Percentiles rank a stretch among this genome's conserved stretches.
Evolutionary conservation across 2,797 vertebrate species (phyloP).

Genomic region (Pteropus rufus): DNA sequence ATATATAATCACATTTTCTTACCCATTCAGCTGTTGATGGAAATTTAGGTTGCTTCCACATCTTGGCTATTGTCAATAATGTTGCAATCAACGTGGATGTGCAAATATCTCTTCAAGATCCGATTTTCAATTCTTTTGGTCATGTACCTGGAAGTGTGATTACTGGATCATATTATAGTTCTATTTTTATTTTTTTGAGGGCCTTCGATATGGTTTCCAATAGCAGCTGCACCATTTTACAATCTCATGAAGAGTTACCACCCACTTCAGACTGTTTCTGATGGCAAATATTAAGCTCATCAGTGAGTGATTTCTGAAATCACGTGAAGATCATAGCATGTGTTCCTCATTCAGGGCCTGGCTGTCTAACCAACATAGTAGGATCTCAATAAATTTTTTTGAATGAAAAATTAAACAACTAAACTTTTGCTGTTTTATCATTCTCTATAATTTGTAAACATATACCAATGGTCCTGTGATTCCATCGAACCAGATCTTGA

Average conservation of each 20-base stretch:
- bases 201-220: neutral
- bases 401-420: neutral
- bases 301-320: neutral
- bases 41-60: neutral
- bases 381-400: neutral
- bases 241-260: neutral
- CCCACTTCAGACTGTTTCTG: neutral
- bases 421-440: neutral
- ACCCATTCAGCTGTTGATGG: neutral
- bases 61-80: neutral
- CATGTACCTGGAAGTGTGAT: neutral
- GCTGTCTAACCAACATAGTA: neutral
- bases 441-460: neutral
- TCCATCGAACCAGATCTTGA: neutral
- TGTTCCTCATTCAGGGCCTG: neutral
- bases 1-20: neutral
- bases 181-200: slow-evolving; percentile 25
- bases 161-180: neutral
- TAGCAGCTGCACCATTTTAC: neutral
- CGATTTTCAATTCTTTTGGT: neutral
- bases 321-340: neutral
- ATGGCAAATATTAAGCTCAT: neutral
- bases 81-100: neutral
- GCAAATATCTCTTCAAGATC: neutral
- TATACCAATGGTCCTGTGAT: neutral